Percentiles rank a stretch among this genome's conserved stretches.
phyloP scores from a whole-genome alignment of 2,888 invertebrate genomes.

The Drosophila neonasuta region DNA sequence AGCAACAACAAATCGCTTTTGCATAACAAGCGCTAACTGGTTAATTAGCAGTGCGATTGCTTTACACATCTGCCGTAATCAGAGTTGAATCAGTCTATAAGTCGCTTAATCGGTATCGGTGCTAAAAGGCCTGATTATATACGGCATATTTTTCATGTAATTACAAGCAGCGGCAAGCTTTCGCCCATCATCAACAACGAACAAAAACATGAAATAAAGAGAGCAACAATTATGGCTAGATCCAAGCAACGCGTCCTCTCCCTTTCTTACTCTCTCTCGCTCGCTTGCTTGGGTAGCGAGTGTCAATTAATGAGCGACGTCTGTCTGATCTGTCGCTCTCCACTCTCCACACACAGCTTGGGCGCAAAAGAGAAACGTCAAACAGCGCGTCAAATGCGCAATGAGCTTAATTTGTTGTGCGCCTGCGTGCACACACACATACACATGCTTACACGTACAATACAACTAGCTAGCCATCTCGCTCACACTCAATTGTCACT shows the following conservation, averaged over 20 bases:
- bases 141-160: conserved; percentile 64
- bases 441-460: neutral
- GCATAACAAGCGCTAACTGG: conserved; percentile 75
- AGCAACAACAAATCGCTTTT: conserved; percentile 46
- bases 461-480: conserved; percentile 30
- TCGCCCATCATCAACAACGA: conserved; percentile 28
- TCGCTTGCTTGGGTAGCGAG: conserved; percentile 34
- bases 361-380: conserved; percentile 74
- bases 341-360: conserved; percentile 7
- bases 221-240: conserved; percentile 26
- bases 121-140: conserved; percentile 66
- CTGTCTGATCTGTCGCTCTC: conserved; percentile 22
- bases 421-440: conserved; percentile 49
- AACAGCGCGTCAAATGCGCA: conserved; percentile 79
- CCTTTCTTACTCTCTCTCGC: neutral
- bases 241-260: neutral
- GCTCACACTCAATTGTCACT: conserved; percentile 52
- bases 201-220: conserved; percentile 16
- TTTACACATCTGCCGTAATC: conserved; percentile 49
- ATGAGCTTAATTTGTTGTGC: conserved; percentile 74
- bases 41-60: conserved; percentile 70
- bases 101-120: conserved; percentile 64
- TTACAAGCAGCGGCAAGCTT: conserved; percentile 54
- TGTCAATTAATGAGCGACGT: conserved; percentile 70
- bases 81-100: conserved; percentile 24